Evolutionary conservation across 2,888 invertebrate genomes (phyloP).

Genomic region (Rapana venosa): DNA sequence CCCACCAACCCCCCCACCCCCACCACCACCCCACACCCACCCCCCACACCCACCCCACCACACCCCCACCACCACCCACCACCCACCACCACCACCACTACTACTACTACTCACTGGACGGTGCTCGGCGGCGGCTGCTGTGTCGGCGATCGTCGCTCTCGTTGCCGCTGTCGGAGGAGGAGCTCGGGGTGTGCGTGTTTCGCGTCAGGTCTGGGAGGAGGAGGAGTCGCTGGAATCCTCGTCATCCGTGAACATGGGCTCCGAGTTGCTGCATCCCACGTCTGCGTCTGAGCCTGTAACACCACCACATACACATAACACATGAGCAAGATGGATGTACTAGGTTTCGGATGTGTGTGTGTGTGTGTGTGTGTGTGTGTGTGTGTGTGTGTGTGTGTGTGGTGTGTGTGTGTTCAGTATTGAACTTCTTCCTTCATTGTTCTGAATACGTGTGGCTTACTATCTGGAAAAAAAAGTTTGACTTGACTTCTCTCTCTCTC

Average conservation of each 20-base stretch:
- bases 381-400: too few species aligned
- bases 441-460: too few species aligned
- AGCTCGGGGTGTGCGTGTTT: conserved; percentile 11
- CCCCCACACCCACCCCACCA: neutral
- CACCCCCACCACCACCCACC: too few species aligned
- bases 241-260: conserved; percentile 25
- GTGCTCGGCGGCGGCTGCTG: neutral
- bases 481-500: neutral
- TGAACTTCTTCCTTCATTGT: too few species aligned
- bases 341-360: too few species aligned
- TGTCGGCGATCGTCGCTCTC: conserved; percentile 13
- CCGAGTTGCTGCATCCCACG: conserved; percentile 4
- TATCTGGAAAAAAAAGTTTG: too few species aligned
- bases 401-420: too few species aligned
- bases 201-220: neutral
- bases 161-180: conserved; percentile 28
- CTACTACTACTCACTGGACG: conserved; percentile 25
- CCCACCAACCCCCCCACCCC: too few species aligned
- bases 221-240: conserved; percentile 17
- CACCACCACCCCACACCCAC: too few species aligned
- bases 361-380: too few species aligned
- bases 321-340: too few species aligned
- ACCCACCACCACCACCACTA: neutral
- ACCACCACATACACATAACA: too few species aligned
- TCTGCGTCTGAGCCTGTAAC: neutral